Conservation (phyloP, 2,113 vertebrate genomes). For the Caloenas nicobarica region DNA sequence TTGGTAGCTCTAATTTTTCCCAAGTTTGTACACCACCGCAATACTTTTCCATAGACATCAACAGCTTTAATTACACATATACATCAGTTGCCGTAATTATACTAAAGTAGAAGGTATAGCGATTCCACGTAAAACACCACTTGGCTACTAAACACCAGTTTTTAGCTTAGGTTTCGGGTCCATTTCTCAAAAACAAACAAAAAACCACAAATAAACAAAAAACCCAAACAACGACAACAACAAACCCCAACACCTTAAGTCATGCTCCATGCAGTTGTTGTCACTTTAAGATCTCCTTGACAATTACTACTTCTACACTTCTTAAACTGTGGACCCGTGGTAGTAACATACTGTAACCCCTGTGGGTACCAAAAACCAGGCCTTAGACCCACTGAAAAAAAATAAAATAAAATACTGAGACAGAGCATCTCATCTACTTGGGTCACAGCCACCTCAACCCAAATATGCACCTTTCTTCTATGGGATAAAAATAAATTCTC, state of each 20-base stretch:
- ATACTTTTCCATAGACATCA: background rate
- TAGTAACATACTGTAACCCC: background rate
- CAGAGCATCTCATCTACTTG: background rate
- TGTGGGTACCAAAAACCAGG: background rate
- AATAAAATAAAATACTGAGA: background rate
- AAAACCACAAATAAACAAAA: background rate
- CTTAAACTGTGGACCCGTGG: background rate
- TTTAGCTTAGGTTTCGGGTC: background rate
- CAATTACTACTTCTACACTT: background rate
- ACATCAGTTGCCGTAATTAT: background rate
- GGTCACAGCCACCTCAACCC: background rate
- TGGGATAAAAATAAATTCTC: fast-evolving
- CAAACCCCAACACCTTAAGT: background rate
- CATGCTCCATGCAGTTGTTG: background rate
- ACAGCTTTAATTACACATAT: background rate
- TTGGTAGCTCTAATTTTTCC: background rate
- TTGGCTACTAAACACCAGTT: background rate
- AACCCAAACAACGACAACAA: background rate
- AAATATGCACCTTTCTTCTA: background rate
- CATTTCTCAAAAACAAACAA: background rate
- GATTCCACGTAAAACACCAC: background rate
- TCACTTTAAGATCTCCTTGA: background rate
- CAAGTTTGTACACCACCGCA: background rate
- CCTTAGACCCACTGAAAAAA: background rate
- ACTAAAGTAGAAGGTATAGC: background rate